Evolutionary conservation across 2,113 vertebrate species (phyloP).

Genomic region (Anser cygnoides): DNA sequence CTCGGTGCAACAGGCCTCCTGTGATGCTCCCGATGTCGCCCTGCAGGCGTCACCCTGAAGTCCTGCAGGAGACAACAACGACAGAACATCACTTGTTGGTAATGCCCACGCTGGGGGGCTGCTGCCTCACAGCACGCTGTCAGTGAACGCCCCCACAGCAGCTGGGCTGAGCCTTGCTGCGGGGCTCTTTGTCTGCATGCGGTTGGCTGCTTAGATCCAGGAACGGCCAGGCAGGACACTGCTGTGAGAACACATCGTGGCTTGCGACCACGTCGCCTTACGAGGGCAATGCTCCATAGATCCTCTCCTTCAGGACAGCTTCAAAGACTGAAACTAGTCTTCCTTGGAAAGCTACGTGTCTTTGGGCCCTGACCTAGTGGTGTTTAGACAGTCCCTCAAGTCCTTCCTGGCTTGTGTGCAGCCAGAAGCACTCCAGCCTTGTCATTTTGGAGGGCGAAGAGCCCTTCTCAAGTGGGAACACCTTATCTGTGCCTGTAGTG

Average conservation of each 20-base stretch:
- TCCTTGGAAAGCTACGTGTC: rapidly evolving
- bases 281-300: neutral
- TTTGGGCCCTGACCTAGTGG: neutral
- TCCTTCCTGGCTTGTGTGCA: neutral
- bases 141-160: neutral
- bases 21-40: rapidly evolving
- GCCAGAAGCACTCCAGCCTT: neutral
- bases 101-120: rapidly evolving
- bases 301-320: rapidly evolving
- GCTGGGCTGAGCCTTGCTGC: neutral
- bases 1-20: neutral
- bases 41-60: neutral
- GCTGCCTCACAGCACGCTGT: neutral
- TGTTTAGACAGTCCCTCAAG: neutral
- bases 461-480: neutral
- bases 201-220: neutral
- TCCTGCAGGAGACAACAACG: neutral
- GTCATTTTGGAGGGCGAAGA: rapidly evolving
- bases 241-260: neutral
- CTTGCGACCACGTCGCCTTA: neutral
- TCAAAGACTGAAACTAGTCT: neutral
- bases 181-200: neutral
- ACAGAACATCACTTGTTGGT: too few relatives aligned
- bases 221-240: neutral
- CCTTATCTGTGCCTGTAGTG: rapidly evolving